Evolutionary conservation across 2,888 invertebrate species (phyloP), one percentile per base, ranked within the genome.

Genomic region (Xestobium rufovillosum): DNA sequence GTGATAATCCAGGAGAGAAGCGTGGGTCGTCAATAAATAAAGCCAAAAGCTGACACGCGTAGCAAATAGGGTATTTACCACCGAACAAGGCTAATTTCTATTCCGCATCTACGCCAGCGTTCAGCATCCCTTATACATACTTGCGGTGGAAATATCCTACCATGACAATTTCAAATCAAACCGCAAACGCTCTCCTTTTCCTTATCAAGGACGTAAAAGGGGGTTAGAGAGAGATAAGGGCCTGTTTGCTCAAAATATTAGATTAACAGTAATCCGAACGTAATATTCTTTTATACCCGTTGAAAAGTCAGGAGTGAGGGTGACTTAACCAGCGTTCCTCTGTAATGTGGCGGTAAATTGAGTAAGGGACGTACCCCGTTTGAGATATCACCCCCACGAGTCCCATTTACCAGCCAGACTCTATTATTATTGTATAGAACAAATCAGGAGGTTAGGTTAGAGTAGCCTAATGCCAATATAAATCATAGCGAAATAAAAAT

Each of bases 401-500:
- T 56, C 60, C 63, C 65, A 65, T 66, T 65, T 62, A 59, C 59
- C 61, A 57, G 60, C 57, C 63, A 59, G 61, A 63, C 64, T 66
- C 66, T 66, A 66, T 66, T 66, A 66, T 66, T 65, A 65, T 65
- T 65, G 64, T 64, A 65, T 63, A 61, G 66, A 65, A 64, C 66
- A 65, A 65, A 66, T 66, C 65, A 65, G 63, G 60, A 63, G 62
- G 65, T 64, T 63, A 60, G 61, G 57, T 59, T 54, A 55, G 63
- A 65, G 61, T 60, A 62, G 56, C 61, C 57, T 65, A 65, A 65
- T 66, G 61, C 61, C 59, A 48, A 54, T 55, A 65, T 65, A 65
- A 64, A 66, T 66, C 66, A 64, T 65, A 56, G 57, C 49, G 50
- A 56, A 62, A 63, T 62, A 63, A 63, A 63, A 63, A 62, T 55